Conservation (phyloP, 2,888 invertebrate species). For the Stenchaetothrips biformis region DNA sequence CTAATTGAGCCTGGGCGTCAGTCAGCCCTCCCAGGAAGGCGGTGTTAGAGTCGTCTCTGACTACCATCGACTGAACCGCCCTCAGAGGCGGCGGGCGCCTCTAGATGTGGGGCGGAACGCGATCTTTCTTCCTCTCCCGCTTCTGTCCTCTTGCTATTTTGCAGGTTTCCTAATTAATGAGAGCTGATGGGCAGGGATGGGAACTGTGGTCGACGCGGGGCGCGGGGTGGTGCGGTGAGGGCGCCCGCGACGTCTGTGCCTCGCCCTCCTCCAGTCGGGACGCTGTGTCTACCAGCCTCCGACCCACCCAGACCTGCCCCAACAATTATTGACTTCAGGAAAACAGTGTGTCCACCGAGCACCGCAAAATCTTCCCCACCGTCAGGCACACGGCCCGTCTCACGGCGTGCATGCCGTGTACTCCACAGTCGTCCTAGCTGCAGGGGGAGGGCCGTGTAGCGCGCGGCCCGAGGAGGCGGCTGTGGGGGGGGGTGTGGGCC, state of each 20-base stretch:
- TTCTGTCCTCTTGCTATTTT: background rate
- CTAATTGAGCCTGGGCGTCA: too few species aligned
- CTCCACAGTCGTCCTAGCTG: constrained; percentile 6
- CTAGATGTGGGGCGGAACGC: too few species aligned
- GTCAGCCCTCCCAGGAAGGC: too few species aligned
- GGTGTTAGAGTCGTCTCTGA: too few species aligned
- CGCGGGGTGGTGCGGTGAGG: background rate
- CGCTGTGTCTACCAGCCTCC: background rate
- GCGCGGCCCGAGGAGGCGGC: constrained; percentile 32
- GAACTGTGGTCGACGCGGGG: background rate
- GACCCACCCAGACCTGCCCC: background rate
- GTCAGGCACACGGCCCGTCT: too few species aligned
- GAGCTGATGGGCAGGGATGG: too few species aligned
- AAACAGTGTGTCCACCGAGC: background rate
- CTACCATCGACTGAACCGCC: too few species aligned
- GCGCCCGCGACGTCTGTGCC: background rate
- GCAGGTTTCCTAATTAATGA: constrained; percentile 5
- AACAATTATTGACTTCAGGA: background rate
- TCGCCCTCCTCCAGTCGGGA: background rate
- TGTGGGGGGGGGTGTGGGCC: constrained; percentile 50
- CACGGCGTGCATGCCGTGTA: background rate
- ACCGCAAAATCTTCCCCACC: background rate
- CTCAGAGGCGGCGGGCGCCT: too few species aligned
- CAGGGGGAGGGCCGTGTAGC: constrained; percentile 33
- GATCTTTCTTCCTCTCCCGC: background rate